Evolutionary conservation across 2,113 vertebrate genomes (phyloP).

Genomic region (Melanotaenia duboulayi): DNA sequence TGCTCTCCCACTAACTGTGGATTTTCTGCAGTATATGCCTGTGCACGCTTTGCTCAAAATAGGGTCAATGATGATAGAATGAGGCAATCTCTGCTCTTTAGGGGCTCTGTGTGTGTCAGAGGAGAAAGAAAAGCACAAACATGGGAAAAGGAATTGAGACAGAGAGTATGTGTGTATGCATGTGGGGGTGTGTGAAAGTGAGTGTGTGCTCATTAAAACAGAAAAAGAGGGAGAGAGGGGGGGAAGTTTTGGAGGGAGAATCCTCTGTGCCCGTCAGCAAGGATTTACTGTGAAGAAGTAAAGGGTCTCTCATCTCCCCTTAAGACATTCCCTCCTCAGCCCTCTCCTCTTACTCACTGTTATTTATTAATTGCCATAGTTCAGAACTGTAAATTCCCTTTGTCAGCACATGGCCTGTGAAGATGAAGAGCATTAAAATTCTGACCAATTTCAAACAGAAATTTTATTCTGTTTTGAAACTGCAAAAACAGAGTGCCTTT

Average conservation of each 20-base stretch:
- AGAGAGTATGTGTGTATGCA: slow-evolving; percentile 31
- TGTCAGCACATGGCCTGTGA: slow-evolving; percentile 63
- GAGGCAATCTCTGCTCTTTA: slow-evolving; percentile 78
- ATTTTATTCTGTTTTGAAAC: slow-evolving; percentile 29
- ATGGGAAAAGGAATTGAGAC: slow-evolving; percentile 51
- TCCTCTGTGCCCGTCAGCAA: slow-evolving; percentile 67
- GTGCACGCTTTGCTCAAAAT: slow-evolving; percentile 67
- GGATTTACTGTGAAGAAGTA: slow-evolving; percentile 75
- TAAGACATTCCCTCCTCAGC: slow-evolving; percentile 54
- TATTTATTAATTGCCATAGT: slow-evolving; percentile 72
- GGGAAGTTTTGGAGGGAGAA: slow-evolving; percentile 43
- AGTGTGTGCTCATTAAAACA: slow-evolving; percentile 73
- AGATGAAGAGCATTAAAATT: slow-evolving; percentile 47
- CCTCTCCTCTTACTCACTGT: slow-evolving; percentile 36
- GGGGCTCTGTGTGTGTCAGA: slow-evolving; percentile 54
- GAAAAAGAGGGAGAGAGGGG: slow-evolving; percentile 9
- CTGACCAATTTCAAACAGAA: slow-evolving; percentile 61
- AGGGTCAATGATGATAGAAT: slow-evolving; percentile 82
- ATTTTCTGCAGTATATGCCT: slow-evolving; percentile 56
- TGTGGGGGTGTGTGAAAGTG: slow-evolving; percentile 45
- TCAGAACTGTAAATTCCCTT: slow-evolving; percentile 67
- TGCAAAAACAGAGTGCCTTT: slow-evolving; percentile 11
- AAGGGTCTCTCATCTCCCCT: slow-evolving; percentile 72
- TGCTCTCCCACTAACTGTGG: slow-evolving; percentile 51
- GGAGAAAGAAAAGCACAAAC: slow-evolving; percentile 58